phyloP scores from a whole-genome alignment of 2,888 invertebrate genomes.

The Luperina nickerlii region DNA sequence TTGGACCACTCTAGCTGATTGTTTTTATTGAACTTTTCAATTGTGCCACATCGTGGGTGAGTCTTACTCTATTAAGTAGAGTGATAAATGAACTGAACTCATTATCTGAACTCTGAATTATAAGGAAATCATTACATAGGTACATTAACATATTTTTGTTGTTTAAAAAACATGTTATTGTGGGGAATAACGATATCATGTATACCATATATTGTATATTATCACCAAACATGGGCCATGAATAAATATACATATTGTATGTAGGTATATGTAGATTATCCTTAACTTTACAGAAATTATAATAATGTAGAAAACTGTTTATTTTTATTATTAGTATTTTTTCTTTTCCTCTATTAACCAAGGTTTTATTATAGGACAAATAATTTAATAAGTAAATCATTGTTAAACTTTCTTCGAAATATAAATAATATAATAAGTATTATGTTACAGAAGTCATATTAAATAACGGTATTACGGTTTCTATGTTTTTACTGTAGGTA shows the following conservation, averaged over 20 bases:
- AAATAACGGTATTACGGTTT: conserved; percentile 7
- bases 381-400: neutral
- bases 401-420: conserved; percentile 6
- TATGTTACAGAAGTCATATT: conserved; percentile 2
- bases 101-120: conserved; percentile 25
- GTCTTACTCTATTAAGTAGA: conserved; percentile 19
- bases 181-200: neutral
- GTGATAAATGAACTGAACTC: conserved; percentile 34
- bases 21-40: conserved; percentile 64
- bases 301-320: neutral
- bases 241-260: conserved; percentile 18
- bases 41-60: conserved; percentile 42
- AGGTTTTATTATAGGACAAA: neutral
- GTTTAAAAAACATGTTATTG: conserved; percentile 19
- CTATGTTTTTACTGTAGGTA: neutral
- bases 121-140: conserved; percentile 5
- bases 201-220: neutral
- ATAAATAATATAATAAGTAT: neutral
- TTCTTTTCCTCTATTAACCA: conserved; percentile 14
- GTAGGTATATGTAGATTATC: conserved; percentile 13
- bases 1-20: conserved; percentile 61
- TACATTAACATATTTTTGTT: conserved; percentile 9
- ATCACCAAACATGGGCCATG: conserved; percentile 5
- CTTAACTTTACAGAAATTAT: conserved; percentile 6
- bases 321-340: conserved; percentile 1